Evolutionary conservation across 2,888 invertebrate species (phyloP).

Genomic region (Oasisia sp.): DNA sequence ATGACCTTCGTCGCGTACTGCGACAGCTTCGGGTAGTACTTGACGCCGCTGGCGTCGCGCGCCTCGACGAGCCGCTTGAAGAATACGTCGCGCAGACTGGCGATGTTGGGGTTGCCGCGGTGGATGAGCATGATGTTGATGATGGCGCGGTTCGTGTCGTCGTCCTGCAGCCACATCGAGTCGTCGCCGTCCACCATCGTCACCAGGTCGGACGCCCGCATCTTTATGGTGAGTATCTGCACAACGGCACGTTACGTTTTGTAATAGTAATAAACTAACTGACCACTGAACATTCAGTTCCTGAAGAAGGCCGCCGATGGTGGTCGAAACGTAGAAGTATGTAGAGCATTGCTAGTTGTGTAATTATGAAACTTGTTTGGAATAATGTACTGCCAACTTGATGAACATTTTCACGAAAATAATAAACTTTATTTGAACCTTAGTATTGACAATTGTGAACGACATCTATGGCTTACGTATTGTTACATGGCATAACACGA

Average conservation of each 20-base stretch:
- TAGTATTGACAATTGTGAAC: too few species aligned
- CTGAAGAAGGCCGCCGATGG: too few species aligned
- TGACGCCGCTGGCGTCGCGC: constrained; percentile 27
- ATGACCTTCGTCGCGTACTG: constrained; percentile 34
- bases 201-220: background rate
- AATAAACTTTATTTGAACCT: too few species aligned
- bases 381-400: too few species aligned
- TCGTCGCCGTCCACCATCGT: constrained; percentile 33
- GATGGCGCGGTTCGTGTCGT: constrained; percentile 35
- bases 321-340: too few species aligned
- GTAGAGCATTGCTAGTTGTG: too few species aligned
- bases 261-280: background rate
- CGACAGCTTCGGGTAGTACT: constrained; percentile 33
- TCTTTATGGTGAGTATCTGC: constrained; percentile 23
- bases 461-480: too few species aligned
- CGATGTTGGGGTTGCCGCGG: constrained; percentile 33
- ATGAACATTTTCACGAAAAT: background rate
- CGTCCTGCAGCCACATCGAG: constrained; percentile 42
- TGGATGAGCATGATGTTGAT: constrained; percentile 38
- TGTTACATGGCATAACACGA: too few species aligned
- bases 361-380: too few species aligned
- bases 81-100: background rate
- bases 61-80: constrained; percentile 32
- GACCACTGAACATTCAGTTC: too few species aligned
- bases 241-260: background rate